Evolutionary conservation across 2,113 vertebrate species (phyloP).

Genomic region (Ammodramus savannarum): DNA sequence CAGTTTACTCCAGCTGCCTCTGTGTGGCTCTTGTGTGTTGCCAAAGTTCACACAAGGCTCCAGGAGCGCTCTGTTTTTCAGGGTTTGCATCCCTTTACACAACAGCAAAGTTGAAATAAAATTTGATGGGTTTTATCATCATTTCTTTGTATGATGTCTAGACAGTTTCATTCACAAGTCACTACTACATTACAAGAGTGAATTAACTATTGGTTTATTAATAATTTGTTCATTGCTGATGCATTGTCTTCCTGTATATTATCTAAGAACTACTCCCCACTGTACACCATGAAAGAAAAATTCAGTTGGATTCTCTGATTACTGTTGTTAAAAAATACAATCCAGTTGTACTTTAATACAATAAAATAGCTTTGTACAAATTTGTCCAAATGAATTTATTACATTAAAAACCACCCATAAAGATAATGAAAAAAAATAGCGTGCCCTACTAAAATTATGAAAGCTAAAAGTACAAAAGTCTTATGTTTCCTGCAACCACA

Average conservation of each 20-base stretch:
- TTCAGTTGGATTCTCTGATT: background rate
- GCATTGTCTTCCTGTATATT: background rate
- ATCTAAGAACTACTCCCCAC: background rate
- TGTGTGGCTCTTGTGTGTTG: background rate
- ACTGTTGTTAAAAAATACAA: constrained; percentile 46
- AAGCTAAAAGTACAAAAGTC: constrained; percentile 18
- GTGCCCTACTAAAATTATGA: background rate
- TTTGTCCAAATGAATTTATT: constrained; percentile 14
- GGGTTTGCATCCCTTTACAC: constrained; percentile 60
- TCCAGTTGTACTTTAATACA: constrained; percentile 18
- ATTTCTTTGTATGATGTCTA: background rate
- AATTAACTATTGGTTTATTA: constrained; percentile 51
- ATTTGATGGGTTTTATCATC: background rate
- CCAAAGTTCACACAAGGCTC: background rate
- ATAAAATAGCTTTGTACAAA: constrained; percentile 41
- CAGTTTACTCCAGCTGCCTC: background rate
- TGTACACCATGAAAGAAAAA: constrained; percentile 15
- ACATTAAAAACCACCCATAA: constrained; percentile 32
- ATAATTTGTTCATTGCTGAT: background rate
- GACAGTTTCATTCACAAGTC: background rate
- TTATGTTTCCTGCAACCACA: background rate
- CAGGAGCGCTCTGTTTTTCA: constrained; percentile 33
- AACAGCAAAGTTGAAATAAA: background rate
- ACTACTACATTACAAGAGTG: background rate
- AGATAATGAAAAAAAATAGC: background rate